Evolutionary conservation across 1,140 invertebrate species (phyloP).

Genomic region (Chlorops oryzae): DNA sequence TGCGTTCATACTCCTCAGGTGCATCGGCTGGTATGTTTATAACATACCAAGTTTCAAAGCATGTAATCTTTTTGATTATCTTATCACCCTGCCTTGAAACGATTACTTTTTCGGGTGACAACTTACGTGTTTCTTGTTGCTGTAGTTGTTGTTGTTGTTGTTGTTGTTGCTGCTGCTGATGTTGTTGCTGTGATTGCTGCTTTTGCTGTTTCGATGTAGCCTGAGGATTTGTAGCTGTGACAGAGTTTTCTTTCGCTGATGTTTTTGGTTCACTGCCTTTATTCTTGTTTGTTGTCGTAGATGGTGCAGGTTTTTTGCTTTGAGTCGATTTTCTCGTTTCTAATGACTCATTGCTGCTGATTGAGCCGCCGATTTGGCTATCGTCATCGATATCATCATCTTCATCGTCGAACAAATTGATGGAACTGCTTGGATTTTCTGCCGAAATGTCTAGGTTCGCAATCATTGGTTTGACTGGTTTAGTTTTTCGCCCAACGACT

Average conservation of each 20-base stretch:
- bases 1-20: conserved; percentile 14
- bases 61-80: conserved; percentile 44
- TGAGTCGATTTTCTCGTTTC: background rate
- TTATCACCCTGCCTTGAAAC: conserved; percentile 40
- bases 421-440: conserved; percentile 27
- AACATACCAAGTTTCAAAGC: conserved; percentile 47
- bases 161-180: conserved; percentile 7
- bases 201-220: background rate
- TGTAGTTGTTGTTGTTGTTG: background rate
- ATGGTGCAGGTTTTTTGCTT: background rate
- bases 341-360: background rate
- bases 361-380: background rate
- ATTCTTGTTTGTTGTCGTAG: conserved; percentile 4
- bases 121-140: conserved; percentile 1
- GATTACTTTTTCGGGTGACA: conserved; percentile 32
- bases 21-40: conserved; percentile 27
- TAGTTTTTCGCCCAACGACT: conserved; percentile 35
- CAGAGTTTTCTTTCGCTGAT: conserved; percentile 14
- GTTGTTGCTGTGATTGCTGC: background rate
- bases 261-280: too few species aligned
- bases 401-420: conserved; percentile 17
- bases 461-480: conserved; percentile 34
- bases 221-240: background rate
- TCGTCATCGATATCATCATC: conserved; percentile 24
- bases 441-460: conserved; percentile 27